Conservation (phyloP, 2,113 vertebrate genomes). For the Eretmochelys imbricata region DNA sequence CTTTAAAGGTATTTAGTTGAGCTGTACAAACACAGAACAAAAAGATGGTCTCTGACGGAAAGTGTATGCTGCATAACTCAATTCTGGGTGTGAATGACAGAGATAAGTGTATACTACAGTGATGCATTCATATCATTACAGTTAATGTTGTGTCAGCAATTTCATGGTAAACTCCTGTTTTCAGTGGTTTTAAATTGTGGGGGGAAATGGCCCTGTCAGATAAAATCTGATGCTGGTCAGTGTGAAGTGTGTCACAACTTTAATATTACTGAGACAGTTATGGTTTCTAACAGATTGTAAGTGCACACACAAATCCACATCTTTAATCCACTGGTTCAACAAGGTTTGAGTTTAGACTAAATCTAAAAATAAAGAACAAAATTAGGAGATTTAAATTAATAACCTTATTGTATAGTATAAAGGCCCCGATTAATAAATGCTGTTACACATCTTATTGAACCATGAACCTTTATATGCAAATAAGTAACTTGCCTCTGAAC, state of each 20-base stretch:
- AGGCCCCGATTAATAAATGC: not conserved
- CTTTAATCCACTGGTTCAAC: not conserved
- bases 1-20: not conserved
- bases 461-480: not conserved
- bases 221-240: not conserved
- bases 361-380: not conserved
- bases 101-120: not conserved
- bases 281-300: not conserved
- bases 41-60: rapidly evolving
- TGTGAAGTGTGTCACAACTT: not conserved
- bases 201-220: not conserved
- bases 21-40: not conserved
- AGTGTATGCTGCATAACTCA: not conserved
- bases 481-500: not conserved
- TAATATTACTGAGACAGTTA: not conserved
- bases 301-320: not conserved
- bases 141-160: not conserved
- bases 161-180: not conserved
- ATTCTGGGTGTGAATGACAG: not conserved
- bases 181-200: not conserved
- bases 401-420: not conserved
- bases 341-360: constrained; percentile 17
- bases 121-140: constrained; percentile 12
- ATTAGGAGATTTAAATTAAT: not conserved
- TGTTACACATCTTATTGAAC: not conserved